Evolutionary conservation across 2,888 invertebrate species (phyloP).

Genomic region (Agriopis leucophaearia): DNA sequence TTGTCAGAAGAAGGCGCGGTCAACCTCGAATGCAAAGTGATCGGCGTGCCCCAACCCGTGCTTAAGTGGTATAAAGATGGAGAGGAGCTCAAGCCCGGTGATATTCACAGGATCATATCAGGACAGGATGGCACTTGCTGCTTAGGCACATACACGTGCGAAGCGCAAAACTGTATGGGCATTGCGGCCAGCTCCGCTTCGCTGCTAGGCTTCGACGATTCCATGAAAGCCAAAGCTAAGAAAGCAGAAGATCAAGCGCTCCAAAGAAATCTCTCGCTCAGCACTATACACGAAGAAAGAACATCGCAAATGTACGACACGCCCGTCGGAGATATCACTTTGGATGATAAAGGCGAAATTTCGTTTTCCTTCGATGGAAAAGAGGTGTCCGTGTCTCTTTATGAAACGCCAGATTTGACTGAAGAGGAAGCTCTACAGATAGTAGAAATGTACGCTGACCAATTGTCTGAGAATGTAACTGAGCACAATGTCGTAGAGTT

Average conservation of each 20-base stretch:
- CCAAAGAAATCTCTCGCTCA: conserved; percentile 93
- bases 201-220: conserved; percentile 94
- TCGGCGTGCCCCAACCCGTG: conserved; percentile 95
- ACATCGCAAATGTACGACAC: conserved; percentile 96
- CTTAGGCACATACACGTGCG: conserved; percentile 95
- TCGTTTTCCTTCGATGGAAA: conserved; percentile 97
- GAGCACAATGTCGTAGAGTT: conserved; percentile 95
- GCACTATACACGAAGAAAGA: conserved; percentile 96
- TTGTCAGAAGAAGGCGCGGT: conserved; percentile 96
- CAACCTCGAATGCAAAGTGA: conserved; percentile 96
- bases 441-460: conserved; percentile 97
- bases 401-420: conserved; percentile 96
- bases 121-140: conserved; percentile 96
- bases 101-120: conserved; percentile 95
- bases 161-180: conserved; percentile 96
- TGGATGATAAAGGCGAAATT: conserved; percentile 94
- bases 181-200: conserved; percentile 95
- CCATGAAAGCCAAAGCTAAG: conserved; percentile 83
- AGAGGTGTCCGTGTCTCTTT: conserved; percentile 95
- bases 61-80: conserved; percentile 97
- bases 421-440: conserved; percentile 97
- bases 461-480: conserved; percentile 94
- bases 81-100: conserved; percentile 94
- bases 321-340: conserved; percentile 90
- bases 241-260: conserved; percentile 82